Evolutionary conservation across 1,140 invertebrate species (phyloP).

Genomic region (Archegozetes longisetosus): DNA sequence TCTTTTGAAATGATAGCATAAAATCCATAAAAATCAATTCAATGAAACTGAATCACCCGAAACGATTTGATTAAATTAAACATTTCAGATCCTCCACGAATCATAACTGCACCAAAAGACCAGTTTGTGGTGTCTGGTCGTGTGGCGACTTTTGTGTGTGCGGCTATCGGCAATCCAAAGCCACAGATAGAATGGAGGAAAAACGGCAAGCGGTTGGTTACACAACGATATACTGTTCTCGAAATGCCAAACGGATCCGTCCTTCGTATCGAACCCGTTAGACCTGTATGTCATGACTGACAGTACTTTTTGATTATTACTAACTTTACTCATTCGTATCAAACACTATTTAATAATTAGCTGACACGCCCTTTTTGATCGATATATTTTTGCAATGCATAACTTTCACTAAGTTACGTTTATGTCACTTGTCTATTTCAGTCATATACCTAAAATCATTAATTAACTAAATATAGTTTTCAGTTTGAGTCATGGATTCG

Average conservation of each 20-base stretch:
- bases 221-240: conserved; percentile 30
- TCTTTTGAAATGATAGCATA: too few species aligned
- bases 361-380: too few species aligned
- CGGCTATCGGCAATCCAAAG: conserved; percentile 66
- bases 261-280: conserved; percentile 78
- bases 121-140: conserved; percentile 71
- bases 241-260: conserved; percentile 51
- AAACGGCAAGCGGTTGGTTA: conserved; percentile 28
- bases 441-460: too few species aligned
- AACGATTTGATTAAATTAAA: too few species aligned
- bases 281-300: conserved; percentile 31
- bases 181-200: conserved; percentile 36
- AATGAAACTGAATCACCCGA: too few species aligned
- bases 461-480: too few species aligned
- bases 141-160: conserved; percentile 89
- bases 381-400: too few species aligned
- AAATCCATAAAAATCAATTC: too few species aligned
- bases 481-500: too few species aligned
- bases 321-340: background rate
- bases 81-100: conserved; percentile 64
- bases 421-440: too few species aligned
- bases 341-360: background rate
- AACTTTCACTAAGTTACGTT: too few species aligned
- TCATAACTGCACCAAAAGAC: conserved; percentile 63
- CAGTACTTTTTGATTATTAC: background rate